Conservation (phyloP, 2,888 invertebrate species). For the Dolichomitus sp. region DNA sequence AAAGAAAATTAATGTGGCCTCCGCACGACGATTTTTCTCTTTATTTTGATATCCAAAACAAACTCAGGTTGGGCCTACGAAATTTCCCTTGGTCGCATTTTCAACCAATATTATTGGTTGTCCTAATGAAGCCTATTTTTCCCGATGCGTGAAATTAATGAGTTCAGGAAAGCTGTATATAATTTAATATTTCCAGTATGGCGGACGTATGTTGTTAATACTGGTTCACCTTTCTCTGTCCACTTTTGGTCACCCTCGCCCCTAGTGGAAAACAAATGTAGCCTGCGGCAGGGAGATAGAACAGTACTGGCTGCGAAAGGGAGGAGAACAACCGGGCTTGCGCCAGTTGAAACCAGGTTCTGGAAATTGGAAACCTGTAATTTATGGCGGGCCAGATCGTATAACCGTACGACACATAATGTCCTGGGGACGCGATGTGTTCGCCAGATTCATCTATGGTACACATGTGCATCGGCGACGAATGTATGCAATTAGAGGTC, state of each 20-base stretch:
- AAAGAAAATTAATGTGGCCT: too few species aligned
- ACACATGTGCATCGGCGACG: background rate
- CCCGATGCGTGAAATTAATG: background rate
- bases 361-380: slow-evolving; percentile 83
- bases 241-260: slow-evolving; percentile 23
- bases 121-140: too few species aligned
- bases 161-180: slow-evolving; percentile 67
- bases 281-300: slow-evolving; percentile 23
- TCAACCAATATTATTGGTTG: too few species aligned
- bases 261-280: slow-evolving; percentile 61
- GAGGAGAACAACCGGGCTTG: slow-evolving; percentile 48
- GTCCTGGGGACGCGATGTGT: slow-evolving; percentile 29
- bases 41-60: too few species aligned
- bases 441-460: slow-evolving; percentile 27
- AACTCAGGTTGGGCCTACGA: too few species aligned
- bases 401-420: slow-evolving; percentile 45
- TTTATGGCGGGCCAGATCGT: slow-evolving; percentile 75
- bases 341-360: slow-evolving; percentile 58
- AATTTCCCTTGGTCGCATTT: too few species aligned
- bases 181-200: slow-evolving; percentile 77
- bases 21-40: too few species aligned
- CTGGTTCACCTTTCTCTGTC: slow-evolving; percentile 18
- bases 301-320: slow-evolving; percentile 1
- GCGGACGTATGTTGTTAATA: slow-evolving; percentile 67
- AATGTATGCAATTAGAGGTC: slow-evolving; percentile 9